phyloP scores from a whole-genome alignment of 53 echinoderm and acorn worm genomes.

The Henricia sp. region DNA sequence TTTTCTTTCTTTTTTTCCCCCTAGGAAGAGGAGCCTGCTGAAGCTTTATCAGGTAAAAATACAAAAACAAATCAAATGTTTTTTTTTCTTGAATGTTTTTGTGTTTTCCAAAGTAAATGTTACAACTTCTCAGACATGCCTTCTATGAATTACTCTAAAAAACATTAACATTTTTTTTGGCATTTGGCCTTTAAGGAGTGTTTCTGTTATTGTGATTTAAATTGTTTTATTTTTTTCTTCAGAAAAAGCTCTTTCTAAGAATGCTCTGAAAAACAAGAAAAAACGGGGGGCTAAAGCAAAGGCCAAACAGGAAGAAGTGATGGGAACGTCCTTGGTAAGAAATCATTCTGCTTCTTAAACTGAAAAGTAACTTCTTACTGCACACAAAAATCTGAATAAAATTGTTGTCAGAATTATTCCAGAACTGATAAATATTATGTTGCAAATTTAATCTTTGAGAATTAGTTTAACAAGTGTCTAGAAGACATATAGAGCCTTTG shows the following conservation, averaged over 20 bases:
- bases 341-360: no score
- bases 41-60: slow-evolving; percentile 1
- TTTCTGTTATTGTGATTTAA: not conserved
- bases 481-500: no score
- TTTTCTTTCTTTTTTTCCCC: not conserved
- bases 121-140: not conserved
- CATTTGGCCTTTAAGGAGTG: no score
- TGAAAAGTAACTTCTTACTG: no score
- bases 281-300: slow-evolving; percentile 95
- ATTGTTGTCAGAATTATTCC: no score
- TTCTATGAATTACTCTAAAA: no score
- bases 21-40: slow-evolving; percentile 1
- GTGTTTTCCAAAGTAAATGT: not conserved
- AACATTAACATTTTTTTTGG: no score
- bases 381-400: no score
- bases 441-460: no score
- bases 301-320: slow-evolving; percentile 61
- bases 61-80: not conserved
- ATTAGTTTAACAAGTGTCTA: no score
- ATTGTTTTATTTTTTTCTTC: no score
- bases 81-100: not conserved
- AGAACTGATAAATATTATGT: no score
- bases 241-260: slow-evolving; percentile 87
- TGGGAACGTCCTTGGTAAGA: slow-evolving; percentile 46
- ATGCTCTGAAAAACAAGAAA: slow-evolving; percentile 95